Base-by-base conservation (phyloP, 2,797 vertebrate species). In the Rhinophrynus dorsalis region DNA sequence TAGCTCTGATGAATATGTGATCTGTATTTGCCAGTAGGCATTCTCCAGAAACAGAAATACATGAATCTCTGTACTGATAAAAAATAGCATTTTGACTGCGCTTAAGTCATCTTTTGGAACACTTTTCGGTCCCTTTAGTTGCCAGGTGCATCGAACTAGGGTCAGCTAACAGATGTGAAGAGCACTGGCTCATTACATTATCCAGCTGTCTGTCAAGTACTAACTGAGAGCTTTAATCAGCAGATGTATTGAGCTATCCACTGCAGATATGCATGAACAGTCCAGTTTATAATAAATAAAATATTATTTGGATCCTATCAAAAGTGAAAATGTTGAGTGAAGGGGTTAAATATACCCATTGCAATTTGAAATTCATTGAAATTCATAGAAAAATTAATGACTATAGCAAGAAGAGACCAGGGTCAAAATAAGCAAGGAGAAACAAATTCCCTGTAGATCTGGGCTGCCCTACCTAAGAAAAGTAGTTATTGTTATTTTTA, bases 351-450 rank as follows among this genome's bases (percentile, higher is more conserved):
- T 62, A 45, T 40, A 52, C 33, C 35, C 47, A 52, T 29, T 56
- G 37, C 62, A 67, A 54, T 66, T 54, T 52, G 47, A 60, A 73
- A 73, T 66, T 67, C 70, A 73, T 73, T 73, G 55, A 73, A 66
- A 73, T 73, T 73, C 70, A 73, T 73, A 54, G 70, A 67, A 73
- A 73, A 73, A 73, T 73, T 66, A 73, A 73, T 66, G 70, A 73
- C 62, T 66, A 57, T 55, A 52, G 35, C 70, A 73, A 73, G 54
- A 62, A 73, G 62, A 73, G 55, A 51, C 55, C 70, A 73, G 70
- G 70, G 70, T 66, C 70, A 73, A 73, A 60, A 73, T 66, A 73
- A 66, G 61, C 61, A 66, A 37, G 12, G 54, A 54, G 56, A 73
- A 73, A 24, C 45, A 67, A 66, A 73, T 73, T 73, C 70, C 70